These are phyloP conservation scores for Micronisus gabar DNA, from an alignment of 2,113 vertebrate genomes.

Conservation along the genomic window DNA sequence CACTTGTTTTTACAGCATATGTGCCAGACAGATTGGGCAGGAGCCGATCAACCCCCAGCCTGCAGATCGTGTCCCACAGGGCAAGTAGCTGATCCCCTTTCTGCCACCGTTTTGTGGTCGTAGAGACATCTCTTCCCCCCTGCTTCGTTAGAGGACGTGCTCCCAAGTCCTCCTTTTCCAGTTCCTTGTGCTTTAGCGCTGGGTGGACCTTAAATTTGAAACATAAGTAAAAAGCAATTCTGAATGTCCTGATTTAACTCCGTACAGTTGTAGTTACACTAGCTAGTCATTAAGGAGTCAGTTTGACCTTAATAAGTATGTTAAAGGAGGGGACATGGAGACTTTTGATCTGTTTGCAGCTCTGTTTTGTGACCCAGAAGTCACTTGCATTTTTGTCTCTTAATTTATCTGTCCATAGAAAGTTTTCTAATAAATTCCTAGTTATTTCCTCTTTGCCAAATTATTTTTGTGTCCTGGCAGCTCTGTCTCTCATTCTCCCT, in stretches of 20 bases:
- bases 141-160: not conserved
- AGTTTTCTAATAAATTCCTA: not conserved
- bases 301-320: not conserved
- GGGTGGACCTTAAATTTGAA: not conserved
- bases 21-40: not conserved
- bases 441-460: not conserved
- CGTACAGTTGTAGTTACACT: not conserved
- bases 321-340: not conserved
- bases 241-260: not conserved
- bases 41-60: not conserved
- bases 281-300: not conserved
- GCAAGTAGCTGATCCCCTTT: not conserved
- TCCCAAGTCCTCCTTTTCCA: not conserved
- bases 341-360: not conserved
- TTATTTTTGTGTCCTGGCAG: not conserved
- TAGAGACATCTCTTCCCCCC: not conserved
- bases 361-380: not conserved
- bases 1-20: constrained; percentile 6
- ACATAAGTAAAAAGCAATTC: not conserved
- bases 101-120: not conserved
- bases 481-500: not conserved
- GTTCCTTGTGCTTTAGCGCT: not conserved
- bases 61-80: not conserved
- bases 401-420: not conserved
- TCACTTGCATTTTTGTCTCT: not conserved